Conservation (phyloP, 2,888 invertebrate species). For the Drosophila testacea region DNA sequence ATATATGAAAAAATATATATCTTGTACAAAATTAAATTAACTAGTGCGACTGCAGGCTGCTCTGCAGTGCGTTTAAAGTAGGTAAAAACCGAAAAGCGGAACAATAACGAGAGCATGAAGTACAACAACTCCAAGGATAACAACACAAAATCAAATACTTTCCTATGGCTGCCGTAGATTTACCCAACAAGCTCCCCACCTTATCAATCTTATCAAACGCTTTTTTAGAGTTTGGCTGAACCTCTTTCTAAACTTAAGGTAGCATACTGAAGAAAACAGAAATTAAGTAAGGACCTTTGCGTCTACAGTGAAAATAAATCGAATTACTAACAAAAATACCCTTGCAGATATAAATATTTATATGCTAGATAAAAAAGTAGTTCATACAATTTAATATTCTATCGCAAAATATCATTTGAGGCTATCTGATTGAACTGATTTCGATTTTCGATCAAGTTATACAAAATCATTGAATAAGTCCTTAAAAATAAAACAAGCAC, state of each 20-base stretch:
- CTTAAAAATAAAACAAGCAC: too few species aligned
- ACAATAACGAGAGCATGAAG: constrained; percentile 61
- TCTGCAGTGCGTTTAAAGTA: constrained; percentile 70
- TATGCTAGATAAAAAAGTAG: too few species aligned
- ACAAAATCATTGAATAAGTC: too few species aligned
- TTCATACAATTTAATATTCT: too few species aligned
- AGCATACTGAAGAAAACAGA: constrained; percentile 19
- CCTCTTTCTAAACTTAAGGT: constrained; percentile 47
- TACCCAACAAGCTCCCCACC: constrained; percentile 24
- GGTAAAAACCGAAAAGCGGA: constrained; percentile 53
- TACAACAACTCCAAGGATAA: constrained; percentile 52
- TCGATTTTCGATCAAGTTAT: too few species aligned
- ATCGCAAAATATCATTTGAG: too few species aligned
- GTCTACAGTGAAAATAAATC: neutral
- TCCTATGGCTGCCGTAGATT: constrained; percentile 49
- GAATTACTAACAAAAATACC: constrained; percentile 8
- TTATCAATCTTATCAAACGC: constrained; percentile 41
- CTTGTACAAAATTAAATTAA: constrained; percentile 65
- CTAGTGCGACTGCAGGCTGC: constrained; percentile 40
- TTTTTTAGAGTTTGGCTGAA: constrained; percentile 78
- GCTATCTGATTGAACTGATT: too few species aligned
- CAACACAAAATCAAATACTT: constrained; percentile 28
- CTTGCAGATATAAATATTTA: constrained; percentile 26
- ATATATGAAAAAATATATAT: constrained; percentile 52
- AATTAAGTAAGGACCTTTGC: neutral